Evolutionary conservation across 2,888 invertebrate genomes (phyloP).

Genomic region (Heterodera filipjevi): DNA sequence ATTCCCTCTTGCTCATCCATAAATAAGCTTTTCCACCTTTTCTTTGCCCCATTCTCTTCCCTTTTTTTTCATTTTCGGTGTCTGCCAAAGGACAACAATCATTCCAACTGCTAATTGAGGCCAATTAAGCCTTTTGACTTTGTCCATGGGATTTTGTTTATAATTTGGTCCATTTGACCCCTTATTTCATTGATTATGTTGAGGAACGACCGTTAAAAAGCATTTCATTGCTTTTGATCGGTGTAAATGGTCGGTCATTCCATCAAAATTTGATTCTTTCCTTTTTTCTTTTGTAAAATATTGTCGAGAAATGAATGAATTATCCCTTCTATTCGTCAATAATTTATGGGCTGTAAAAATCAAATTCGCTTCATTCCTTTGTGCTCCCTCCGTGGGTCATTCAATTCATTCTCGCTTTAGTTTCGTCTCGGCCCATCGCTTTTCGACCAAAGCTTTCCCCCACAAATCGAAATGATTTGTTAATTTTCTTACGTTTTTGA

Average conservation of each 20-base stretch:
- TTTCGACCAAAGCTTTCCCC: background rate
- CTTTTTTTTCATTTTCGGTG: no score
- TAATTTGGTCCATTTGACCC: background rate
- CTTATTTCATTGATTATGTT: background rate
- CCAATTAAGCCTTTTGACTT: no score
- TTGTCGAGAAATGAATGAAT: background rate
- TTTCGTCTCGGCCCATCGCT: background rate
- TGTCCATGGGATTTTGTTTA: no score
- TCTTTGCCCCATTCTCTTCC: no score
- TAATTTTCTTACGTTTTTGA: background rate
- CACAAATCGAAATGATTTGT: background rate
- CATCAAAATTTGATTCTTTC: background rate
- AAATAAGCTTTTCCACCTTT: no score
- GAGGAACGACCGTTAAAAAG: no score
- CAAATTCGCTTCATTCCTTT: background rate
- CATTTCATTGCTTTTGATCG: background rate
- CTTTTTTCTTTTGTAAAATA: background rate
- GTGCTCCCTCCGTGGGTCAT: background rate
- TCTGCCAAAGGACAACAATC: no score
- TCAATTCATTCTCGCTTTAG: background rate
- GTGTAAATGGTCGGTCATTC: background rate
- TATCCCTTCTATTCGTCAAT: background rate
- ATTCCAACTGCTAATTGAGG: no score
- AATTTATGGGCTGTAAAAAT: conserved; percentile 1
- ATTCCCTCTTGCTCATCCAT: no score